Evolutionary conservation across 2,888 invertebrate species (phyloP), one percentile per base, ranked within the genome.

Genomic region (Clostera curtula): DNA sequence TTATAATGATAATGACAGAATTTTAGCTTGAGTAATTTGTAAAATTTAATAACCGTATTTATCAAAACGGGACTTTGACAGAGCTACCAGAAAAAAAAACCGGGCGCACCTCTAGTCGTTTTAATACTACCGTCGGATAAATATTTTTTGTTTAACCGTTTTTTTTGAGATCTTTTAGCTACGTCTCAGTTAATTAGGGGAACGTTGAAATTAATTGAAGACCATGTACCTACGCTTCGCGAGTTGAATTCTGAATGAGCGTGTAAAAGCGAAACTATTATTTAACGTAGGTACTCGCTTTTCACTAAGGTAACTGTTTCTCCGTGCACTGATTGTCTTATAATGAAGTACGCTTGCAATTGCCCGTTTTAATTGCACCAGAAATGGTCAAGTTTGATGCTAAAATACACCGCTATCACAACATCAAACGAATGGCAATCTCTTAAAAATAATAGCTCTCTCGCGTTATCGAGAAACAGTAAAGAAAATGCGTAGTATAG

Each of bases 251-350:
- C 29, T 18, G 39, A 39, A 27, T 43, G 45, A 53, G 42, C 38
- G 50, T 45, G 49, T 56, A 62, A 60, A 62, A 63, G 60, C 59
- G 47, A 65, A 64, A 60, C 57, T 61, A 56, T 56, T 49, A 55
- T 52, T 56, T 48, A 43, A 56, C 38, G 44, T n/a, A n/a, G n/a
- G n/a, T 50, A 55, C 47, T 55, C 46, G 56, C 57, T 63, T 66
- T 63, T 70, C 55, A 62, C 57, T 56, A 52, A 64, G 59, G 51
- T 69, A 72, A 72, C 71, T 64, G 69, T 68, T 56, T 63, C 59
- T 64, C 66, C 53, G 66, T 71, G 72, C 71, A 69, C 74, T 75
- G 72, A 72, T 74, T 70, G 66, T 59, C 58, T 56, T 60, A 57
- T 73, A 72, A 74, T 65, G 67, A 73, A 68, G 58, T 73, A 70